Base-by-base conservation (phyloP, 2,888 invertebrate genomes). In the Hofmannophila pseudospretella region DNA sequence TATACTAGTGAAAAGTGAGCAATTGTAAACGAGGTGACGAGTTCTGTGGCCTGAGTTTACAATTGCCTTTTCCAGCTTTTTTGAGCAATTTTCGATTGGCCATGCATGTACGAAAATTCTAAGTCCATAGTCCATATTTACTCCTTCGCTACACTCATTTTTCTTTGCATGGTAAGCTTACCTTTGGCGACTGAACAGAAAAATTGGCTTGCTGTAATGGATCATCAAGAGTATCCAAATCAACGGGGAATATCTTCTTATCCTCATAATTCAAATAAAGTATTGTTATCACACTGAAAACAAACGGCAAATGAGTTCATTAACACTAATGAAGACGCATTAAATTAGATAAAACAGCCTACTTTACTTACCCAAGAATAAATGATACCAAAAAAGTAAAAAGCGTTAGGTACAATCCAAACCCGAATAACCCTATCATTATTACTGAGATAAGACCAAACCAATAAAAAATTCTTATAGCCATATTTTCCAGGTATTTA, bases 141-240 rank as follows among this genome's bases (percentile, higher is more conserved):
- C n/a, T n/a, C n/a, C n/a, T n/a, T n/a, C n/a, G n/a, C n/a, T n/a
- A n/a, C n/a, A n/a, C n/a, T n/a, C n/a, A n/a, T n/a, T n/a, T n/a
- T n/a, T n/a, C n/a, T n/a, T n/a, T n/a, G n/a, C n/a, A n/a, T n/a
- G n/a, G n/a, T 33, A 16, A 12, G 3, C 48, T 54, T 64, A 85
- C 87, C 68, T 78, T 74, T 7, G 74, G 69, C 26, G 35, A 19
- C 7, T 9, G 35, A 7, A 35, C 10, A 9, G 35, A 35, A 23
- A 35, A 23, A 44, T 78, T 81, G 7, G 70, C 68, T 54, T 78
- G 75, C 42, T 84, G 84, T 30, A 87, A 54, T 10, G 87, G 87
- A 56, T 87, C 79, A 60, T 85, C 89, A 54, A 81, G 61, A 54
- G 58, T 75, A 51, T 75, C 85, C 51, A 84, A 58, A 54, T 84